Percentiles rank a stretch among this genome's conserved stretches.
phyloP scores from a whole-genome alignment of 92 coral and sea anemone genomes.

The Galaxea fascicularis region DNA sequence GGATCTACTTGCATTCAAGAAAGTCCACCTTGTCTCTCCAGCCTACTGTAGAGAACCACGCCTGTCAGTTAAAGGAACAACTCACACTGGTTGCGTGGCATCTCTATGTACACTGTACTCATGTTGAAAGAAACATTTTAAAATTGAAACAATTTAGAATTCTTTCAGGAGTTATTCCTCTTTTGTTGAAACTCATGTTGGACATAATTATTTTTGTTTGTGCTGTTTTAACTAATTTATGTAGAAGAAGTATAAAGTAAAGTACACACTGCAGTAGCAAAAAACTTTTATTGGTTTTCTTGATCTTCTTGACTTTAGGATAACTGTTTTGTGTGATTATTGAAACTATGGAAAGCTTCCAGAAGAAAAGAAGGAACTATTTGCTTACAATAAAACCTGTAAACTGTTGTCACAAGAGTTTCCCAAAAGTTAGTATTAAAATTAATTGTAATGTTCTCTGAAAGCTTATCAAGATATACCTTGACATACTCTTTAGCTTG shows the following conservation, averaged over 20 bases:
- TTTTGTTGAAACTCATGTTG: conserved; percentile 58
- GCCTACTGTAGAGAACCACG: not conserved
- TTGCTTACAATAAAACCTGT: conserved; percentile 27
- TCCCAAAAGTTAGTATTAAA: not conserved
- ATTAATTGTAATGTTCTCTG: conserved; percentile 3
- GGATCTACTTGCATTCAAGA: not conserved
- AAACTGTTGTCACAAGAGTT: conserved; percentile 1
- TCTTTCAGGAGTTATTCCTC: conserved; percentile 33
- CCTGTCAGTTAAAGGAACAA: no score
- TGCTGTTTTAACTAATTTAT: no score
- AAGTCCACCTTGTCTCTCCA: not conserved
- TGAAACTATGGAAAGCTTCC: conserved; percentile 22
- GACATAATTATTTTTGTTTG: conserved; percentile 68
- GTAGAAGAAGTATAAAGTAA: no score
- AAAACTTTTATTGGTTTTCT: no score
- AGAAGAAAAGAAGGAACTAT: conserved; percentile 21
- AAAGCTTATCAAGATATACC: conserved; percentile 32
- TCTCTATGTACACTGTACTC: not conserved
- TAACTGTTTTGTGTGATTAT: not conserved
- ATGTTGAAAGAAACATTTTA: not conserved
- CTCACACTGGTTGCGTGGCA: not conserved
- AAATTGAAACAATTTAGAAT: conserved; percentile 56
- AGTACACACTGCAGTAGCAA: no score
- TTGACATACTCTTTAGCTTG: conserved; percentile 56
- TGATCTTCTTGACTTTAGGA: no score